These are phyloP conservation scores for Stictocephala bisonia DNA, from an alignment of 2,888 invertebrate species.

Conservation along the genomic window DNA sequence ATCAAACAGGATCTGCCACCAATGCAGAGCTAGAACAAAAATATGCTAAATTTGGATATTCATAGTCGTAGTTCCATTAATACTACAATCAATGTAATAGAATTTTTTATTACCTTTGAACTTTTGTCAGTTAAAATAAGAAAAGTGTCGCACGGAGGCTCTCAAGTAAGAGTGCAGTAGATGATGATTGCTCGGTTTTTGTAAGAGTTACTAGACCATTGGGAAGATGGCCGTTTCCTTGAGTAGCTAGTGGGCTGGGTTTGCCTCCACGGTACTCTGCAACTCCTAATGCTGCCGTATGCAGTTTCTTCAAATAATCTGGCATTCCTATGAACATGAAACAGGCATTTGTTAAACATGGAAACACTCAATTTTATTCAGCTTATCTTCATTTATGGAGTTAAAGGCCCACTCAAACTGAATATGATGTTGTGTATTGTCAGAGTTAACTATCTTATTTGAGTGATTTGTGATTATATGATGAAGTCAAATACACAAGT, in stretches of 20 bases:
- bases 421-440: no score
- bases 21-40: no score
- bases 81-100: not conserved
- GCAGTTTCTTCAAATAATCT: constrained; percentile 77
- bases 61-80: no score
- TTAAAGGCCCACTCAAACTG: no score
- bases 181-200: not conserved
- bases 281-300: constrained; percentile 76
- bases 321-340: constrained; percentile 86
- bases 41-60: no score
- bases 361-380: no score
- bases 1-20: no score
- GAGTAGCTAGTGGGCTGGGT: not conserved
- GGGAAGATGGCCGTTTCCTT: not conserved
- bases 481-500: no score
- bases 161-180: not conserved
- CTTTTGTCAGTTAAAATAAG: constrained; percentile 43
- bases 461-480: no score
- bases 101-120: not conserved
- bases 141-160: constrained; percentile 39
- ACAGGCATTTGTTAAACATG: no score
- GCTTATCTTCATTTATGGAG: no score
- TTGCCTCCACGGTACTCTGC: constrained; percentile 61
- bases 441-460: no score
- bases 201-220: not conserved